These are phyloP conservation scores for Charadrius vociferus DNA, from an alignment of 2,113 vertebrate species.

Conservation along the genomic window DNA sequence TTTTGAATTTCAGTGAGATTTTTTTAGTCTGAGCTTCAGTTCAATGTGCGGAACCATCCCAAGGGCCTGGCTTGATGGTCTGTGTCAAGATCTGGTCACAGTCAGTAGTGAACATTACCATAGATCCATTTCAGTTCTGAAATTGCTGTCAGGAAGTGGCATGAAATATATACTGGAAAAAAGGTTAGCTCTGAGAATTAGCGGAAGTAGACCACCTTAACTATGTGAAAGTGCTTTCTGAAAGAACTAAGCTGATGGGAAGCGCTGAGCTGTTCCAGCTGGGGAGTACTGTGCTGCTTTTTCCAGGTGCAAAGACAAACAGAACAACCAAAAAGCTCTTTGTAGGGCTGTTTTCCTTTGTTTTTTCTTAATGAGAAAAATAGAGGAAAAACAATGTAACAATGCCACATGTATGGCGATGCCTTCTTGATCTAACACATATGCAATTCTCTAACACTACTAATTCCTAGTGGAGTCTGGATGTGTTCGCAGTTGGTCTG, in stretches of 20 bases:
- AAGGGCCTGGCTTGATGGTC: conserved; percentile 55
- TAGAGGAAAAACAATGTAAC: conserved; percentile 17
- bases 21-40: conserved; percentile 66
- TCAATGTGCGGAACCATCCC: conserved; percentile 55
- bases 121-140: conserved; percentile 64
- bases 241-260: conserved; percentile 44
- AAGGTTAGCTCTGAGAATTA: conserved; percentile 47
- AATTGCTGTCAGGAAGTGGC: conserved; percentile 66
- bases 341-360: conserved; percentile 39
- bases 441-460: conserved; percentile 69
- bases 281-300: conserved; percentile 48
- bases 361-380: conserved; percentile 38
- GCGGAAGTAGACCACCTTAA: conserved; percentile 51
- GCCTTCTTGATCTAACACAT: conserved; percentile 69
- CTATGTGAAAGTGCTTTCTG: conserved; percentile 56
- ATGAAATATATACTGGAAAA: conserved; percentile 67
- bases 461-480: conserved; percentile 47
- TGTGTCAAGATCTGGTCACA: conserved; percentile 61
- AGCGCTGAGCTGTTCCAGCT: conserved; percentile 51
- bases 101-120: conserved; percentile 58
- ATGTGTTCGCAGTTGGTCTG: conserved; percentile 64
- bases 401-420: conserved; percentile 44
- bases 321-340: conserved; percentile 21
- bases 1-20: conserved; percentile 63
- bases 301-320: conserved; percentile 37